phyloP scores from a whole-genome alignment of 2,797 vertebrate species.

The Atherinosoma microstoma region DNA sequence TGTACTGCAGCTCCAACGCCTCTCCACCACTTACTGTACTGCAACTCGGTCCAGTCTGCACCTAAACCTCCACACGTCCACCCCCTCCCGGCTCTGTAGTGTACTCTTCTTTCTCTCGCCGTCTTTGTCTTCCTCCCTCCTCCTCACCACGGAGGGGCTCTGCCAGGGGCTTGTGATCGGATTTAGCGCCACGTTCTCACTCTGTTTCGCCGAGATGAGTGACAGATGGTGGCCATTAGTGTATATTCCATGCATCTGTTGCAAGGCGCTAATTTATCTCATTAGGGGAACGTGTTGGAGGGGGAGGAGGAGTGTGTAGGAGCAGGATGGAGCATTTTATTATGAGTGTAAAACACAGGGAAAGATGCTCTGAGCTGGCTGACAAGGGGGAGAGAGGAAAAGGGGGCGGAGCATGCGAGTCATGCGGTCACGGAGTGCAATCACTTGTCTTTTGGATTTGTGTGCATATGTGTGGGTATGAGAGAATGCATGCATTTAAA shows the following conservation, averaged over 20 bases:
- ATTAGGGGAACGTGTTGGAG: slow-evolving; percentile 78
- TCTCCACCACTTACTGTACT: slow-evolving; percentile 62
- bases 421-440: slow-evolving; percentile 36
- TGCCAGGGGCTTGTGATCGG: slow-evolving; percentile 71
- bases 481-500: slow-evolving; percentile 24
- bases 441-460: slow-evolving; percentile 5
- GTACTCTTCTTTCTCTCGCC: slow-evolving; percentile 45
- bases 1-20: slow-evolving; percentile 61
- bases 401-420: slow-evolving; percentile 28
- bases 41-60: slow-evolving; percentile 56
- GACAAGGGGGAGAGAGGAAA: slow-evolving; percentile 16
- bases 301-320: slow-evolving; percentile 58
- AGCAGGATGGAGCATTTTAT: slow-evolving; percentile 74
- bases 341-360: slow-evolving; percentile 77
- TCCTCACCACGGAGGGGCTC: slow-evolving; percentile 52
- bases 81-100: slow-evolving; percentile 55
- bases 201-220: slow-evolving; percentile 77
- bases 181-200: slow-evolving; percentile 71
- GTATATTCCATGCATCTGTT: slow-evolving; percentile 85
- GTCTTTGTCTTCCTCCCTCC: slow-evolving; percentile 48
- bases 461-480: slow-evolving; percentile 6
- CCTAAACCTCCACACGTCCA: slow-evolving; percentile 63
- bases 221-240: slow-evolving; percentile 86
- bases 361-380: slow-evolving; percentile 46
- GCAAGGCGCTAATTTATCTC: slow-evolving; percentile 85